These are phyloP conservation scores for Elgaria multicarinata DNA, from an alignment of 2,113 vertebrate genomes.

Conservation along the genomic window DNA sequence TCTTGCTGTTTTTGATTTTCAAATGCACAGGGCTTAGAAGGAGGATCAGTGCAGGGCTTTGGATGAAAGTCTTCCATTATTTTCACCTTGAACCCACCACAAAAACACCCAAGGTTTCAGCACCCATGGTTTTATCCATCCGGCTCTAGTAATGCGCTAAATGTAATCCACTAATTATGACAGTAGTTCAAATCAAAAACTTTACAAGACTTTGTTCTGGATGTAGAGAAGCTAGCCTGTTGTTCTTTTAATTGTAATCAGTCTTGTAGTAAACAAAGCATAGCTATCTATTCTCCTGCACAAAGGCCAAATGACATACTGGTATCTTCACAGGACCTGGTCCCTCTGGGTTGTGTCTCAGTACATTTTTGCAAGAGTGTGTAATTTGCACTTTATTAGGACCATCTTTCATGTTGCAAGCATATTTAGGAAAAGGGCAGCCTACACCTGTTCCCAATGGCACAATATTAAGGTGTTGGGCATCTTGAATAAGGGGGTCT, in stretches of 20 bases:
- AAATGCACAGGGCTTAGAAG: constrained; percentile 53
- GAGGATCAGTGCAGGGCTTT: constrained; percentile 57
- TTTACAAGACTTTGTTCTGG: background rate
- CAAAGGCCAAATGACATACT: constrained; percentile 21
- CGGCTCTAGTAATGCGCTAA: constrained; percentile 8
- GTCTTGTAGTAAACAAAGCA: constrained; percentile 32
- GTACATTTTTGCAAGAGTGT: no score
- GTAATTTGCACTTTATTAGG: background rate
- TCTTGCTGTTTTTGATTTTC: constrained; percentile 35
- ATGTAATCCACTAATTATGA: constrained; percentile 2
- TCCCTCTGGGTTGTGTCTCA: background rate
- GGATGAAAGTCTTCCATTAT: constrained; percentile 57
- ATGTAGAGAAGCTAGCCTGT: background rate
- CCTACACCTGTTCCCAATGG: background rate
- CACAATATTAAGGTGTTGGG: background rate
- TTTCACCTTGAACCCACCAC: constrained; percentile 60
- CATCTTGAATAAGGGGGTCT: background rate
- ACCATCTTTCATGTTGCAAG: background rate
- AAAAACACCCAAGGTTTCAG: constrained; percentile 50
- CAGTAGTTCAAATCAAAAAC: background rate
- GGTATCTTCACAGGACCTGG: background rate
- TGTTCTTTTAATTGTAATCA: background rate
- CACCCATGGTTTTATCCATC: constrained; percentile 21
- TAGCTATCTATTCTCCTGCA: constrained; percentile 36
- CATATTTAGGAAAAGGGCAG: background rate